These are phyloP conservation scores for Cantharis rufa DNA, from an alignment of 2,888 invertebrate species.

Conservation along the genomic window DNA sequence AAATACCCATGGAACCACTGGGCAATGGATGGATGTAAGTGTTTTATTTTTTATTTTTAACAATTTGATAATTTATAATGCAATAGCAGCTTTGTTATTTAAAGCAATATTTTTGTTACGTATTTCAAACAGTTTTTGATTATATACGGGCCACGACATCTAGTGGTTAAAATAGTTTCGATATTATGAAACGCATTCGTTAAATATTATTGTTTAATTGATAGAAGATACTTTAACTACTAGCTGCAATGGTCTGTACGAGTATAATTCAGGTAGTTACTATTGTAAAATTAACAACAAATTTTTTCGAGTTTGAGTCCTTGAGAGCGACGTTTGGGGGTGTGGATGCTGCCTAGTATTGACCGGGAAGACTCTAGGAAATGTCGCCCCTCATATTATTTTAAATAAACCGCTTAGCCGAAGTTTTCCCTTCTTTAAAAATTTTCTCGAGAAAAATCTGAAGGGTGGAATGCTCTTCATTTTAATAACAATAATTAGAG, in stretches of 20 bases:
- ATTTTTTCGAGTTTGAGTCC: constrained; percentile 25
- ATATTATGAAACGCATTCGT: too few relatives aligned
- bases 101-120: too few relatives aligned
- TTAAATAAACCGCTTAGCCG: neutral
- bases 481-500: neutral
- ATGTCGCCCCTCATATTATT: neutral
- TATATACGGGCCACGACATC: too few relatives aligned
- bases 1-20: constrained; percentile 58
- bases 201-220: too few relatives aligned
- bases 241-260: too few relatives aligned
- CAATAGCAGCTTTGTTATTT: neutral
- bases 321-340: constrained; percentile 43
- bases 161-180: too few relatives aligned
- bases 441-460: neutral
- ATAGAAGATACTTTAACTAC: too few relatives aligned
- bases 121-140: too few relatives aligned
- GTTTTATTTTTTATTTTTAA: constrained; percentile 13
- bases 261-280: too few relatives aligned
- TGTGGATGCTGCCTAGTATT: constrained; percentile 41
- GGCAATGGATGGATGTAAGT: constrained; percentile 64
- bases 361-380: constrained; percentile 31
- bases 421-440: neutral
- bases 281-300: too few relatives aligned
- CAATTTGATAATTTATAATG: neutral
- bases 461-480: neutral